Base-by-base conservation (phyloP, 2,797 vertebrate genomes). In the Rhabdophis nuchalis region DNA sequence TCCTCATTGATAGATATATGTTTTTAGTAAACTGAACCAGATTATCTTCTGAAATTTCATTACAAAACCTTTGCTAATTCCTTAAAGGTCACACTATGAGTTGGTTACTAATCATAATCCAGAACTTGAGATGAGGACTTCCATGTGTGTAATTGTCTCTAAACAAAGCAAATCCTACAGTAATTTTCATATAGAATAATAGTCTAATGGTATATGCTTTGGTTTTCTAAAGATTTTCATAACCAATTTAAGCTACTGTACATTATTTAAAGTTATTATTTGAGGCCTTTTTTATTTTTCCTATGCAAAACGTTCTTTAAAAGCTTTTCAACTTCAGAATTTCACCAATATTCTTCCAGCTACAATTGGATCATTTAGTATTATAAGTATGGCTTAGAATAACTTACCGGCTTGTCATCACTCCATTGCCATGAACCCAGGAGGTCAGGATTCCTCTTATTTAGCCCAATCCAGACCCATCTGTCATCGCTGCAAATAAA, bases 391-490 rank as follows among this genome's bases (percentile, higher is more conserved):
- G 23, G 46, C 16, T 54, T 54, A 93, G 77, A 92, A 94, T 92
- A 93, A 98, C 98, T 98, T 97, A 99, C 99, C 0, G 99, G 98
- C 85, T 97, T 98, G 8, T 96, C 97, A 16, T 99, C 98, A 88
- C 99, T 99, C 99, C 99, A 99, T 56, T 98, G 97, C 99, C 99
- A 99, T 53, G 98, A 98, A 93, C 97, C 98, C 95, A 98, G 97
- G 20, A 97, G 97, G 95, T 98, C 97, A 10, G 99, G 98, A 96
- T 98, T 98, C 93, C 99, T 98, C 94, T 98, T 98, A 97, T 99
- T 99, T 96, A 99, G 98, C 90, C 99, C 99, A 54, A 99, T 97
- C 99, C 99, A 99, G 94, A 99, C 97, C 97, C 98, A 99, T 52
- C 98, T 97, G 91, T 98, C 96, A 96, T 98, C 99, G 96, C 95